These are phyloP conservation scores for Neodiprion fabricii DNA, from an alignment of 1,140 invertebrate species.

Conservation along the genomic window DNA sequence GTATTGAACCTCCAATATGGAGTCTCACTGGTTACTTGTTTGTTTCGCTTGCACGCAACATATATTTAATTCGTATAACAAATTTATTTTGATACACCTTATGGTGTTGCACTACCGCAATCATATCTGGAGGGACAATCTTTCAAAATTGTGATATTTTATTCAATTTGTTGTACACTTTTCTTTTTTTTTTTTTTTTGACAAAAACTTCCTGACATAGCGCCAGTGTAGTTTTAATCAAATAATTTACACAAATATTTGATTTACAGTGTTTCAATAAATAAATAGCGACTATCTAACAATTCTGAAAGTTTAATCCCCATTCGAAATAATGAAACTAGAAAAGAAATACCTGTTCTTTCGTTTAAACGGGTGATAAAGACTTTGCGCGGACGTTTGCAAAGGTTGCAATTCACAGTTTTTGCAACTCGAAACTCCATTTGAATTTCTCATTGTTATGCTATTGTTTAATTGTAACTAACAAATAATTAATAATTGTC, in stretches of 20 bases:
- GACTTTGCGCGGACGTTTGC: background rate
- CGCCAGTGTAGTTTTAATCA: background rate
- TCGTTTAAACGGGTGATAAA: background rate
- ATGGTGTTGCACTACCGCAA: background rate
- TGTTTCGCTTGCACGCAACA: constrained; percentile 34
- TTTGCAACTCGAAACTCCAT: constrained; percentile 27
- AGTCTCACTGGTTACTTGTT: constrained; percentile 33
- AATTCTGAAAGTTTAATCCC: constrained; percentile 4
- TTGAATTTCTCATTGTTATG: constrained; percentile 34
- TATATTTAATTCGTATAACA: constrained; percentile 17
- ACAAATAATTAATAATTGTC: constrained; percentile 37
- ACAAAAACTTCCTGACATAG: background rate
- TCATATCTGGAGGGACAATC: background rate
- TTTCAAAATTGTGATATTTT: background rate
- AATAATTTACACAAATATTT: background rate
- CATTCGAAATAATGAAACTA: background rate
- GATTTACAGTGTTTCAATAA: constrained; percentile 8
- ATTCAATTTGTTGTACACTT: background rate
- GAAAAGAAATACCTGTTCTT: background rate
- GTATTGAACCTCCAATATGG: constrained; percentile 40
- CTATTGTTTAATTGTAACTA: constrained; percentile 29
- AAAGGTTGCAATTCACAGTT: background rate
- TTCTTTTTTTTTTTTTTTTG: background rate
- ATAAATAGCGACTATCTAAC: constrained; percentile 6
- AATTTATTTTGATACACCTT: background rate